Evolutionary conservation across 2,888 invertebrate genomes (phyloP), one percentile per base, ranked within the genome.

Genomic region (Gibbula magus): DNA sequence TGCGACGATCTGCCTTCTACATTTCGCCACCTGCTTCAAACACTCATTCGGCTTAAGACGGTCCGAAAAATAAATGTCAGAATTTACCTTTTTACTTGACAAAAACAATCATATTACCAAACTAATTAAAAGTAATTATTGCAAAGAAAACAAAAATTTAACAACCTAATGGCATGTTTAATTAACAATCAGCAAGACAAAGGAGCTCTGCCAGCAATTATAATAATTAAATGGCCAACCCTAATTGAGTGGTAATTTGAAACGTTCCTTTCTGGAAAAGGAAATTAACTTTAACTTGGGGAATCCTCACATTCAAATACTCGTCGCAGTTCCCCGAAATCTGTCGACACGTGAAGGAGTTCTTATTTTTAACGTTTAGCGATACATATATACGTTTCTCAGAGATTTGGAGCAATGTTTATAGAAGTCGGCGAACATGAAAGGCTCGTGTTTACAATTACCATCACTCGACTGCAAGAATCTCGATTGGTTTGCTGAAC

Each of bases 171-270:
- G 70, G 20, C 70, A 70, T 39, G 70, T 70, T 70, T 70, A 39
- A 39, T 70, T 32, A 70, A 70, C 70, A 70, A 35, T 70, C 39
- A 2, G 10, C 13, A 39, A 39, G 70, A 70, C 32, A 70, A 70
- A 70, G 39, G 35, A 70, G 70, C 39, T 39, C 29, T 13, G 39
- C 35, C 32, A 20, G n/a, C 70, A 70, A 70, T 70, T 70, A 70
- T 32, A 32, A 35, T 70, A 70, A 70, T 70, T 70, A 70, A 70
- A 56, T 35, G 70, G 70, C 18, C n/a, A 70, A 32, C 70, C 8
- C 70, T 70, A 70, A 70, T 70, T 70, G 70, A 32, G 39, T 35
- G 35, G 70, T 70, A 70, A 70, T 70, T 70, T 32, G 70, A 70
- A 70, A 35, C 70, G 20, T 39, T 20, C 29, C 18, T 70, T 39